Evolutionary conservation across 2,888 invertebrate genomes (phyloP), one percentile per base, ranked within the genome.

Genomic region (Synanthedon tipuliformis): DNA sequence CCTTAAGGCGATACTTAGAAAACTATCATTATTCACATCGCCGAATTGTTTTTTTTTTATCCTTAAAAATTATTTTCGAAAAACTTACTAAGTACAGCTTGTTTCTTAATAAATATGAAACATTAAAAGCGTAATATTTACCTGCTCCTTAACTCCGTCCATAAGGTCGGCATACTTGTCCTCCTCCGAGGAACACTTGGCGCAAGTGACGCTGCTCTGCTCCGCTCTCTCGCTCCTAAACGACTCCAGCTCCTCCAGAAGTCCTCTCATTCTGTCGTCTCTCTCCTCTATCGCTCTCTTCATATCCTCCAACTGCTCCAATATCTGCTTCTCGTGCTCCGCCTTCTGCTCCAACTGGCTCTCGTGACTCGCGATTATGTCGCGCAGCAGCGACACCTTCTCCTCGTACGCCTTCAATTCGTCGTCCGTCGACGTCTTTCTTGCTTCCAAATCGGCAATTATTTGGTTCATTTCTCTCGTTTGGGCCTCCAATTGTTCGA

Each of bases 361-460:
- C 70, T 96, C 96, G 48, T 95, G 76, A 60, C 93, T 93, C 0
- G 90, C 86, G 52, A 96, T 93, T 52, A 95, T 92, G 55, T 95
- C 95, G 40, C 94, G 85, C 13, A 95, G 83, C 11, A 92, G 88
- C 63, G 88, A 88, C 18, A 94, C 91, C 74, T 95, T 94, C 53
- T 94, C 93, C 40, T 92, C 89, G 0, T 93, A 91, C n/a, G 91
- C 91, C 73, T 93, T 91, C 1, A 94, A 77, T 59, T 95, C 94
- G 1, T 88, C 83, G 72, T 95, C 94, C 0, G 92, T 78, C 52
- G 91, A 89, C 2, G 90, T 89, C 61, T 91, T 91, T 57, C 90
- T 90, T 0, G 86, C 74, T 61, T 92, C 91, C 1, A 91, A 76
- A 8, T 91, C 92, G 1, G 81, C 71, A 57, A 93, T 89, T 52